Conservation (phyloP, 53 echinoderm and acorn worm species). For the Patiria pectinifera region DNA sequence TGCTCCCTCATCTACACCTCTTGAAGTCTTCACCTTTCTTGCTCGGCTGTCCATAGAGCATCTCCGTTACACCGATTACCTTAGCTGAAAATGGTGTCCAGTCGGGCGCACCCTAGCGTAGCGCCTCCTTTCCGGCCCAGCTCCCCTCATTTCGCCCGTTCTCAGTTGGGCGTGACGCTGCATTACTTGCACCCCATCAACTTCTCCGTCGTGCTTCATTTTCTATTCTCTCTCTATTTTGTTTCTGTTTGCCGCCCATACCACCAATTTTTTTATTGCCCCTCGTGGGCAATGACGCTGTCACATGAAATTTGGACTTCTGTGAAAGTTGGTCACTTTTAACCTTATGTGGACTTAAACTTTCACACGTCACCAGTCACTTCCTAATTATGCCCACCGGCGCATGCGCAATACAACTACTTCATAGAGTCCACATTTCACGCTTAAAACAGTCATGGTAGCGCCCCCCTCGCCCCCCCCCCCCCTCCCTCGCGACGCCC, state of each 20-base stretch:
- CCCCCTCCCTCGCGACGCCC: too few relatives aligned
- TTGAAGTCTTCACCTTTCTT: constrained; percentile 10
- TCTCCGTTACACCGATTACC: constrained; percentile 24
- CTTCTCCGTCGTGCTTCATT: neutral
- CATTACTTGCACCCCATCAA: constrained; percentile 43
- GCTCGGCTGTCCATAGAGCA: constrained; percentile 1
- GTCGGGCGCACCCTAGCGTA: constrained; percentile 24
- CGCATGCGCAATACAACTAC: too few relatives aligned
- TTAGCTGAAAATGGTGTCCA: constrained; percentile 4
- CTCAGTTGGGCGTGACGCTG: constrained; percentile 3
- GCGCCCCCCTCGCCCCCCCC: too few relatives aligned
- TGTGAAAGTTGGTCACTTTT: too few relatives aligned
- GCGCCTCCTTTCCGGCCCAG: constrained; percentile 18
- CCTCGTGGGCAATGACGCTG: neutral
- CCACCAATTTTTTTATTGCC: neutral
- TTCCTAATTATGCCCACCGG: too few relatives aligned
- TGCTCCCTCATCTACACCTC: neutral
- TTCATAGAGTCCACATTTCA: too few relatives aligned
- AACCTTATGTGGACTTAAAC: too few relatives aligned
- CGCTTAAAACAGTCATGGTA: too few relatives aligned
- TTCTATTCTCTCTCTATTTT: neutral
- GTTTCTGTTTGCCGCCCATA: neutral
- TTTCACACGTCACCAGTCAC: too few relatives aligned
- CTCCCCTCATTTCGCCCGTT: constrained; percentile 35
- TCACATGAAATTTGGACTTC: too few relatives aligned